phyloP scores from a whole-genome alignment of 2,113 vertebrate species.

The Siniperca chuatsi region DNA sequence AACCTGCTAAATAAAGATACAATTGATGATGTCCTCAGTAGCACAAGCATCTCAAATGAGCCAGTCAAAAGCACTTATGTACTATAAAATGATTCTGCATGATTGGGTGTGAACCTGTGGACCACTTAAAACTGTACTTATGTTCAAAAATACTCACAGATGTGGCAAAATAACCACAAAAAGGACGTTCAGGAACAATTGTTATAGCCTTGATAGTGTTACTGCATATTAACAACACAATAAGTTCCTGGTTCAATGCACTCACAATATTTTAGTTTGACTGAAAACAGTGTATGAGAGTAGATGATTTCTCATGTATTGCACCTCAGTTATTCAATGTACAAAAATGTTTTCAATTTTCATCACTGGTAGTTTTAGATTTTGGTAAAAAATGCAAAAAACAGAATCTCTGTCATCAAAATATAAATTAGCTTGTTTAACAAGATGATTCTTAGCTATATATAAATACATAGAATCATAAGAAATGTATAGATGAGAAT shows the following conservation, averaged over 20 bases:
- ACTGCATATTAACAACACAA: neutral
- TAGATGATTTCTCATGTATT: neutral
- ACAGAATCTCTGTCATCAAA: neutral
- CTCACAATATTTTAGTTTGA: neutral
- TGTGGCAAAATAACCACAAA: slow-evolving; percentile 4
- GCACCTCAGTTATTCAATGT: too few relatives aligned
- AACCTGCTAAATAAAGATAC: slow-evolving; percentile 21
- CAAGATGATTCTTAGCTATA: neutral
- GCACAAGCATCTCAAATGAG: neutral
- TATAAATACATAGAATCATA: neutral
- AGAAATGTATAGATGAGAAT: neutral
- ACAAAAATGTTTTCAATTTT: neutral
- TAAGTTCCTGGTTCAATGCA: neutral
- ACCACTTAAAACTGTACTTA: slow-evolving; percentile 10
- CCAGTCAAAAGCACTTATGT: slow-evolving; percentile 22
- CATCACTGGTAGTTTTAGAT: neutral
- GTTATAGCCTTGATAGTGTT: neutral
- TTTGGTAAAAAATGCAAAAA: neutral
- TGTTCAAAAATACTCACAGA: neutral
- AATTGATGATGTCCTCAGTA: slow-evolving; percentile 7
- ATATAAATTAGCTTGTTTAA: neutral
- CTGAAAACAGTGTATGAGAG: neutral
- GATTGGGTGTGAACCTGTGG: slow-evolving; percentile 4
- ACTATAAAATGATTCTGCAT: neutral
- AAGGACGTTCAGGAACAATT: neutral